phyloP scores from a whole-genome alignment of 2,888 invertebrate species.

The Mesorhabditis belari region DNA sequence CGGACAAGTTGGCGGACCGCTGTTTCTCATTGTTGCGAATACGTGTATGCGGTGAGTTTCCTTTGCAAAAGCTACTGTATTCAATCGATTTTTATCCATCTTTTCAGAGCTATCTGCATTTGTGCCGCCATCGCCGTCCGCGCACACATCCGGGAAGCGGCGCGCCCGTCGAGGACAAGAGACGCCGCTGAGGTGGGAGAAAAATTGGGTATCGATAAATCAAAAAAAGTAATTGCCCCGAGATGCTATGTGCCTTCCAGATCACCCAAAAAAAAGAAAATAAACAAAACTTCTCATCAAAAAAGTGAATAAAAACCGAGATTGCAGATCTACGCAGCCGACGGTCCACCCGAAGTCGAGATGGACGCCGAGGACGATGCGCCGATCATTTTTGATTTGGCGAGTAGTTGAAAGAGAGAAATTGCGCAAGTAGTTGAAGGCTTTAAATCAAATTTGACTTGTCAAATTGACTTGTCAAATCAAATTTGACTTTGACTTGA shows the following conservation, averaged over 20 bases:
- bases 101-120: conserved; percentile 11
- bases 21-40: conserved; percentile 12
- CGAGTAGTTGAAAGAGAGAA: conserved; percentile 9
- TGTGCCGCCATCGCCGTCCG: conserved; percentile 21
- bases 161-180: conserved; percentile 20
- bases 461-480: too few species aligned
- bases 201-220: neutral
- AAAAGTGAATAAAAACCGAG: neutral
- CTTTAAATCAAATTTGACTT: too few species aligned
- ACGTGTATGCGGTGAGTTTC: conserved; percentile 11
- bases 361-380: conserved; percentile 30
- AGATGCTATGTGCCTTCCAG: too few species aligned
- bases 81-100: too few species aligned
- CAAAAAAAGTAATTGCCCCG: neutral
- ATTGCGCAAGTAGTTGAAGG: neutral
- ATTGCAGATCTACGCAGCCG: conserved; percentile 23
- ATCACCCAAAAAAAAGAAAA: too few species aligned
- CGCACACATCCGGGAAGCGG: conserved; percentile 15
- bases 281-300: too few species aligned
- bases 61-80: neutral
- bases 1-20: conserved; percentile 8
- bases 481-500: too few species aligned
- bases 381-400: conserved; percentile 33
- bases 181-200: conserved; percentile 23
- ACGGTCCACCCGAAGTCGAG: conserved; percentile 12